These are phyloP conservation scores for Diadema setosum DNA, from an alignment of 35 echinoderm and acorn worm species.

Conservation along the genomic window DNA sequence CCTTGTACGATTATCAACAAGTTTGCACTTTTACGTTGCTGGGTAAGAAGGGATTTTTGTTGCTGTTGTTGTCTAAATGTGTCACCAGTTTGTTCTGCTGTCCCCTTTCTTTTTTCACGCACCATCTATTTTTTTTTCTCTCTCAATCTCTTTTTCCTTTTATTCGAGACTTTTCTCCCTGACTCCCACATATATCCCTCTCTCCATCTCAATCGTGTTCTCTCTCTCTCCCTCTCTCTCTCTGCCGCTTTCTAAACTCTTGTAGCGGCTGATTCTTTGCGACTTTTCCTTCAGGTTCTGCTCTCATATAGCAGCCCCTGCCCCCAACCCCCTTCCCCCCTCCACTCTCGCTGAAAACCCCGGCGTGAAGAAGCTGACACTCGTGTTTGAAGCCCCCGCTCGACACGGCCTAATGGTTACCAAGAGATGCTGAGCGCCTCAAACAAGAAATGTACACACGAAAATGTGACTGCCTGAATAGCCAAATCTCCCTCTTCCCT, in stretches of 20 bases:
- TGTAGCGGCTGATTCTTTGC: too few relatives aligned
- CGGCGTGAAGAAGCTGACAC: background rate
- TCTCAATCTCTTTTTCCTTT: background rate
- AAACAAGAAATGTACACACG: background rate
- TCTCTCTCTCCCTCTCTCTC: too few relatives aligned
- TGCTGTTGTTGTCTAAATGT: too few relatives aligned
- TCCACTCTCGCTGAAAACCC: background rate
- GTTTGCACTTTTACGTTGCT: too few relatives aligned
- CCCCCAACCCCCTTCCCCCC: background rate
- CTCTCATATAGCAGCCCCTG: too few relatives aligned
- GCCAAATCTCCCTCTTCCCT: background rate
- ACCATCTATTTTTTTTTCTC: background rate
- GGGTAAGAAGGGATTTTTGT: too few relatives aligned
- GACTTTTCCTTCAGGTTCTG: too few relatives aligned
- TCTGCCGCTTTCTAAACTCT: too few relatives aligned
- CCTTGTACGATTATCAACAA: too few relatives aligned
- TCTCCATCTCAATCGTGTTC: too few relatives aligned
- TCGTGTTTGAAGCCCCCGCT: background rate
- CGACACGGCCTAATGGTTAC: background rate
- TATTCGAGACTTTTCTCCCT: background rate
- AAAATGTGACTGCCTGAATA: conserved; percentile 9
- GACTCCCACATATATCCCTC: background rate
- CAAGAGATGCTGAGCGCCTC: background rate
- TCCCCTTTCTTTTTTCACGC: background rate
- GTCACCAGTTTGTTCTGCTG: background rate